These are phyloP conservation scores for Phalloptychus januarius DNA, from an alignment of 2,797 vertebrate genomes.

Conservation along the genomic window DNA sequence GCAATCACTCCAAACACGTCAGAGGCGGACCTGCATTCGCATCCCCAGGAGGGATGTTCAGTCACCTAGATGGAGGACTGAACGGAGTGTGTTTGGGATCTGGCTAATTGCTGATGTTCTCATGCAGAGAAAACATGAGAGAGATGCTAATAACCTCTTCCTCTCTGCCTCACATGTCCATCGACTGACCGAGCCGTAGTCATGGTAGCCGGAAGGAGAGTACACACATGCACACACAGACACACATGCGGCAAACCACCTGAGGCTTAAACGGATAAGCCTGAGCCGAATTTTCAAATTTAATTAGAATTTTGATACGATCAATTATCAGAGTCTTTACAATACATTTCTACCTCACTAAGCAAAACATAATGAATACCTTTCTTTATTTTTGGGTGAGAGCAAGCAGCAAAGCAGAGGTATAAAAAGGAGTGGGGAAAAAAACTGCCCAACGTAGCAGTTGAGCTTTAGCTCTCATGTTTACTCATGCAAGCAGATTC, in stretches of 20 bases:
- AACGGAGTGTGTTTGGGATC: constrained; percentile 30
- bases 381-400: constrained; percentile 33
- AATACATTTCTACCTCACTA: constrained; percentile 43
- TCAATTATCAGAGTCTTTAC: constrained; percentile 61
- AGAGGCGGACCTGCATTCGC: constrained; percentile 33
- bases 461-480: neutral
- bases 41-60: constrained; percentile 42
- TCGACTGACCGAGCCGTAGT: constrained; percentile 54
- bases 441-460: constrained; percentile 34
- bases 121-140: constrained; percentile 62
- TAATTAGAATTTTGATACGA: constrained; percentile 67
- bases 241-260: constrained; percentile 45
- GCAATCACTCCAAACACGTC: constrained; percentile 37
- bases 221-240: constrained; percentile 10
- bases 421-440: constrained; percentile 11
- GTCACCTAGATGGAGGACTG: constrained; percentile 32
- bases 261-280: constrained; percentile 54
- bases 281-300: constrained; percentile 53
- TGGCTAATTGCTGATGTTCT: constrained; percentile 72
- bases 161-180: constrained; percentile 53
- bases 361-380: constrained; percentile 56
- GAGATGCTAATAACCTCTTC: constrained; percentile 68
- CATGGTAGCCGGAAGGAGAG: constrained; percentile 53
- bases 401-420: constrained; percentile 25
- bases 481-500: constrained; percentile 48